Base-by-base conservation (phyloP, 2,113 vertebrate species). In the Asarcornis scutulata region DNA sequence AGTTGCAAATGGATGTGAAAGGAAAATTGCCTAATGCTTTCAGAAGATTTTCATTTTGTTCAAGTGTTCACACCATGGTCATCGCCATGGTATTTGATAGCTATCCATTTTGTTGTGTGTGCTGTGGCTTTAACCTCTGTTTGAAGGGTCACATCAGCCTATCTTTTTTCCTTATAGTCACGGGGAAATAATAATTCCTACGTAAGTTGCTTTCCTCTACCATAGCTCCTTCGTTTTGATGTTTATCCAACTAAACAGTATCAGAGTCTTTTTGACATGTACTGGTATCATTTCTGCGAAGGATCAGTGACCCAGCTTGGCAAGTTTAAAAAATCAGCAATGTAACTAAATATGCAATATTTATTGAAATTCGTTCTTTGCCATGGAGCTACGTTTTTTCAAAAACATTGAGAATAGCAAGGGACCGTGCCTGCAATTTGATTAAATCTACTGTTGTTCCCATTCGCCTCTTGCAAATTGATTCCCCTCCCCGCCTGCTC, bases 351-450 rank as follows among this genome's bases (percentile, higher is more conserved):
- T 97, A 97, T 91, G 91, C 97, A 97, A 97, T 97, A 97, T 97
- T 98, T 98, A 98, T 96, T 98, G 97, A 98, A 98, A 98, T 98
- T 97, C 97, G 97, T 98, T 97, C 95, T 97, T 97, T 96, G 64
- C 96, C 83, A 59, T 91, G 89, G 94, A 97, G 88, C 95, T 97
- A 93, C 95, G 97, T 97, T 95, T 97, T 98, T 96, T 95, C 86
- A 97, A 91, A 97, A 93, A 94, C 95, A 95, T 94, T 96, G 96
- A 97, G 97, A 98, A 97, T 97, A 98, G 95, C 95, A 97, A 97
- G 94, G 91, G 86, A 97, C 98, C 98, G 97, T 92, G 93, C 94
- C 92, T 95, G 91, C 97, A 97, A 98, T 98, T 97, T 98, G 97
- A 98, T 98, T 98, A 98, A 98, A 97, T 96, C 96, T 97, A 94